These are phyloP conservation scores for Percina caprodes DNA, from an alignment of 2,113 vertebrate genomes.

Conservation along the genomic window DNA sequence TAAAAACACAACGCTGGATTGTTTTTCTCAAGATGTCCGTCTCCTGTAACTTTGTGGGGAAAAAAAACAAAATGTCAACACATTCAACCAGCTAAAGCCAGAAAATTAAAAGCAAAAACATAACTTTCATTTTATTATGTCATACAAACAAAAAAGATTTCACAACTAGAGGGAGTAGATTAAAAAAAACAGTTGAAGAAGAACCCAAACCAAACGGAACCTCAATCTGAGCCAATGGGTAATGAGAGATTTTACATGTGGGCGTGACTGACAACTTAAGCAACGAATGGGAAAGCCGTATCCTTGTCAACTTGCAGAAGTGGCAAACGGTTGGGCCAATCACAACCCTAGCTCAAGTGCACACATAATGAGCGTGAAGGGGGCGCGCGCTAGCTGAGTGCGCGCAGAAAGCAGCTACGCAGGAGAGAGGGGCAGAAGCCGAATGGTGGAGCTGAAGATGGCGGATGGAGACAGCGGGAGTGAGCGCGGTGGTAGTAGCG, in stretches of 20 bases:
- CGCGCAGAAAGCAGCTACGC: slow-evolving; percentile 62
- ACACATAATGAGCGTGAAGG: slow-evolving; percentile 18
- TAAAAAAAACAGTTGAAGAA: no score
- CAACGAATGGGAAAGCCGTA: slow-evolving; percentile 54
- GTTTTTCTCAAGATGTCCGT: not conserved
- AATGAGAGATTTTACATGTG: not conserved
- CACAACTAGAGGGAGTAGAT: slow-evolving; percentile 8
- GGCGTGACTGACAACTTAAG: not conserved
- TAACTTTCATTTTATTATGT: slow-evolving; percentile 19
- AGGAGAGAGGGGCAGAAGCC: slow-evolving; percentile 68
- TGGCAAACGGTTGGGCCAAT: slow-evolving; percentile 71
- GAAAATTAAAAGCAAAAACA: slow-evolving; percentile 7
- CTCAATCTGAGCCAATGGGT: slow-evolving; percentile 63
- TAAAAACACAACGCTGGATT: not conserved
- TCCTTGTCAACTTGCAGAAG: slow-evolving; percentile 36
- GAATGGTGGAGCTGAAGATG: slow-evolving; percentile 90
- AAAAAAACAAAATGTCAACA: no score
- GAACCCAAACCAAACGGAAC: slow-evolving; percentile 55
- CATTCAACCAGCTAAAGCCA: not conserved
- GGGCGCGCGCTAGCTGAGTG: slow-evolving; percentile 1
- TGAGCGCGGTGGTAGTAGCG: slow-evolving; percentile 86
- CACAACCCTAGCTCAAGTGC: not conserved
- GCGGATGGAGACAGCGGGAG: slow-evolving; percentile 95
- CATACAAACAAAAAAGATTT: slow-evolving; percentile 37
- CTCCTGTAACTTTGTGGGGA: no score